These are phyloP conservation scores for Brachypteracias leptosomus DNA, from an alignment of 2,113 vertebrate genomes.

Conservation along the genomic window DNA sequence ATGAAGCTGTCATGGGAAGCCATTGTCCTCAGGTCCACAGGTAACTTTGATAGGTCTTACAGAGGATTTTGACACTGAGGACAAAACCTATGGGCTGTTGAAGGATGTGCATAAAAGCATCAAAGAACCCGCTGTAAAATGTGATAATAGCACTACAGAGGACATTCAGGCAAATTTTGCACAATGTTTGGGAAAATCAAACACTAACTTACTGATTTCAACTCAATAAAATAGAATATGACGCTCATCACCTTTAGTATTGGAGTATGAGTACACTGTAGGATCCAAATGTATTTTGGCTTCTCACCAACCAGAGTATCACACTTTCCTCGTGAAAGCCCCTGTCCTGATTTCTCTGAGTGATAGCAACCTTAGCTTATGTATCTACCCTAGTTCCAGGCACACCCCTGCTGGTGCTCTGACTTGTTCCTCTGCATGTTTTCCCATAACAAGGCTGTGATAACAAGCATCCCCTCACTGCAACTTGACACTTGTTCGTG, in stretches of 20 bases:
- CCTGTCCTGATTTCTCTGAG: neutral
- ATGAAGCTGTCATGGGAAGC: neutral
- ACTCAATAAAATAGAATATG: neutral
- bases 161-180: neutral
- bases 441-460: neutral
- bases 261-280: neutral
- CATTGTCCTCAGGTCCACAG: neutral
- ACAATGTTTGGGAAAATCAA: neutral
- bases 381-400: neutral
- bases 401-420: neutral
- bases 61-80: neutral
- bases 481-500: neutral
- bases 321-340: fast-evolving
- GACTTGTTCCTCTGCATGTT: neutral
- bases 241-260: neutral
- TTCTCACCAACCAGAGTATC: neutral
- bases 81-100: neutral
- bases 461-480: neutral
- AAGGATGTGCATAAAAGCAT: neutral
- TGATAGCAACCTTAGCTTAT: neutral
- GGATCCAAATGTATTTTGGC: neutral
- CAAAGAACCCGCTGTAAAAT: neutral
- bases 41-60: neutral
- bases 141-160: neutral
- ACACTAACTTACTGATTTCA: neutral